phyloP scores from a whole-genome alignment of 2,113 vertebrate species.

The Takifugu flavidus region DNA sequence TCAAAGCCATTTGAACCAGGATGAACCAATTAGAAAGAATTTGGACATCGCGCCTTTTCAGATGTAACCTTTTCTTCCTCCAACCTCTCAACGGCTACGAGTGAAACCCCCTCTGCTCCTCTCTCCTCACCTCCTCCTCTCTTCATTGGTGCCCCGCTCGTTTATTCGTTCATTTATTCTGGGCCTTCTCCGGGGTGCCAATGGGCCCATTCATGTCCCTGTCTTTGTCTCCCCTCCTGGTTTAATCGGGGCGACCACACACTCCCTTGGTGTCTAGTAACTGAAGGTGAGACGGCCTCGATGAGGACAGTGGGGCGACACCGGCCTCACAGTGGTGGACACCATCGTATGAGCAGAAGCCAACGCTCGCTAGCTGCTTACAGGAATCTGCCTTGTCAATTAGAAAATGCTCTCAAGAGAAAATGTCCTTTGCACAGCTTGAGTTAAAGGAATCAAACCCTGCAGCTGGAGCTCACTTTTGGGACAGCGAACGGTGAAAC shows the following conservation, averaged over 20 bases:
- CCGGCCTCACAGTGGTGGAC: constrained; percentile 5
- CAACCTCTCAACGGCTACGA: constrained; percentile 18
- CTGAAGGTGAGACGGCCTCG: constrained; percentile 51
- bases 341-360: constrained; percentile 38
- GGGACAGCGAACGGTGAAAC: too few relatives aligned
- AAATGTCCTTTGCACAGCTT: constrained; percentile 13
- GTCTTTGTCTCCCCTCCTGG: constrained; percentile 13
- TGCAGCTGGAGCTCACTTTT: too few relatives aligned
- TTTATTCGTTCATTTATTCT: constrained; percentile 48
- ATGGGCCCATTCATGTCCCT: constrained; percentile 39
- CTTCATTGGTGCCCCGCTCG: constrained; percentile 61
- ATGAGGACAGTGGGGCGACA: too few relatives aligned
- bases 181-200: constrained; percentile 33
- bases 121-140: constrained; percentile 31
- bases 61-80: constrained; percentile 24
- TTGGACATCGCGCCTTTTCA: constrained; percentile 12
- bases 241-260: constrained; percentile 44
- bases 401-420: constrained; percentile 4
- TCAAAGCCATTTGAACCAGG: neutral
- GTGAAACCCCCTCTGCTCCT: constrained; percentile 31
- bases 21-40: constrained; percentile 13
- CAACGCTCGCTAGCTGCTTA: constrained; percentile 9
- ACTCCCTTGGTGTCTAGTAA: constrained; percentile 42
- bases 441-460: too few relatives aligned
- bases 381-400: constrained; percentile 41